Base-by-base conservation (phyloP, 2,888 invertebrate species). In the Mellilla xanthometata region DNA sequence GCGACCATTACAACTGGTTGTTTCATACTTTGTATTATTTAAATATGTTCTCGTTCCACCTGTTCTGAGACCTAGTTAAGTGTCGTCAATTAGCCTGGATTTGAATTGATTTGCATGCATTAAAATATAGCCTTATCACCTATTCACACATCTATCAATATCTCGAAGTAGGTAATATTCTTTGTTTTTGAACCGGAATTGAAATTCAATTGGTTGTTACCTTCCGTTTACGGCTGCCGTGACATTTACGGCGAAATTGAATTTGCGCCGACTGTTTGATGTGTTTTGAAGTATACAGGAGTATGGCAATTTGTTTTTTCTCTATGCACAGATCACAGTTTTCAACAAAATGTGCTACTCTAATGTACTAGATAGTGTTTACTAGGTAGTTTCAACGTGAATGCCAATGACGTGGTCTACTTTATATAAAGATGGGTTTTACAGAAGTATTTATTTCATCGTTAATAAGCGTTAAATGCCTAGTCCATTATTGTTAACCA, bases 11-110 rank as follows among this genome's bases (percentile, higher is more conserved):
- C 55, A 44, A n/a, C 24, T 46, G 19, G 11, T 43, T 32, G 29
- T 36, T 46, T 56, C 33, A 42, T 44, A 49, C 46, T 48, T 51
- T 42, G 23, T 9, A n/a, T 27, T 12, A 59, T 61, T 62, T 49
- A 52, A 62, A 63, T 53, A 42, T 47, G 69, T 42, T 60, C 65
- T 65, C 59, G 44, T 58, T 50, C 49, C 52, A 49, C 56, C 49
- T 63, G 66, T 62, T 39, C 26, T 46, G n/a, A 31, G 46, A 35
- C 40, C 35, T 35, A 46, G 46, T 39, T 39, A 7, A 35, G n/a
- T 29, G 12, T 46, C 31, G 35, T 28, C 38, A 40, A 35, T 39
- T 46, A 40, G 36, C 35, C 46, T 46, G 39, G 35, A 46, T 36
- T n/a, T 40, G 23, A 10, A 35, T 40, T 9, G n/a, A 46, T 46